Evolutionary conservation across 2,113 vertebrate species (phyloP), one percentile per base, ranked within the genome.

Genomic region (Carollia perspicillata): DNA sequence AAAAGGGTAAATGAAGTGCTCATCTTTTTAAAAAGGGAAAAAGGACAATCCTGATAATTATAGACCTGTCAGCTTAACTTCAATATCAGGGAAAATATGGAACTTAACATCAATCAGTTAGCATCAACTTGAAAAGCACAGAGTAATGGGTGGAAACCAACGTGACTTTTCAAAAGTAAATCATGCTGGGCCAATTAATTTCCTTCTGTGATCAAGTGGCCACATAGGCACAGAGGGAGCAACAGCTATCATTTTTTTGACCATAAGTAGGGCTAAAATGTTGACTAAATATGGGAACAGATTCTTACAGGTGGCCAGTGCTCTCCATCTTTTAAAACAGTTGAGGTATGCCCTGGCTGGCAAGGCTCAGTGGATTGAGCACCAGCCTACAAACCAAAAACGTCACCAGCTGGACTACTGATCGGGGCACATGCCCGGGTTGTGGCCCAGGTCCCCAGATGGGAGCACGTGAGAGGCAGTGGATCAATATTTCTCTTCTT

Each of bases 71-170:
- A 97, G 93, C 91, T 97, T 98, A 97, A 96, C 94, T 97, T 98
- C 94, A 97, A 60, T 96, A 96, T 95, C 94, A 91, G 93, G 93
- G 94, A 97, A 98, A 97, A 97, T 97, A 96, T 60, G 95, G 96
- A 97, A 97, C 85, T 97, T 97, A 97, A 96, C 97, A 98, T 97
- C 94, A 97, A 94, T 97, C 97, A 97, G 97, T 98, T 98, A 97
- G 90, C 92, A 96, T 97, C 96, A 95, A 94, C 96, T 95, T 93
- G 93, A 95, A 98, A 97, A 97, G 95, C 94, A 78, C 90, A 80
- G 95, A 97, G 96, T 97, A 85, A 93, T 96, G 96, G 94, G 94
- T 96, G 75, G 97, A 90, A 97, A 97, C 85, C 84, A 97, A 84
- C 1, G 75, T 93, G 93, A 96, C 90, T 97, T 97, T 90, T 97